Evolutionary conservation across 1,140 invertebrate genomes (phyloP).

Genomic region (Nixonia krombeini): DNA sequence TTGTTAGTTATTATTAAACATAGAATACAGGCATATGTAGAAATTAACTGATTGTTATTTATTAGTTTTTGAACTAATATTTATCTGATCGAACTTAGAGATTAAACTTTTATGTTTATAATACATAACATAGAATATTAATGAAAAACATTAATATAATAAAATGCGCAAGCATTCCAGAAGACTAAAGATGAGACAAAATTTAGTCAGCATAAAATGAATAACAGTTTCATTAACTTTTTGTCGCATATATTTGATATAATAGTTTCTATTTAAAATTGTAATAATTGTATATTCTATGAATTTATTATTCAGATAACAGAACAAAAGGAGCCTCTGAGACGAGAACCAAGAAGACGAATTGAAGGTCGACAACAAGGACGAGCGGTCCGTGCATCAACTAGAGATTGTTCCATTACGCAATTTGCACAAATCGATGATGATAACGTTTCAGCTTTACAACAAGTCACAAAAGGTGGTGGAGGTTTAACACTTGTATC

Average conservation of each 20-base stretch:
- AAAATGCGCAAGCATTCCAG: neutral
- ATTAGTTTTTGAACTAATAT: no score
- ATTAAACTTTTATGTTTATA: no score
- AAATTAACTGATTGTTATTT: no score
- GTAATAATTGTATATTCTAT: no score
- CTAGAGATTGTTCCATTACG: conserved; percentile 78
- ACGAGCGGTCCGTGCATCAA: conserved; percentile 59
- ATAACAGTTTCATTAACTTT: neutral
- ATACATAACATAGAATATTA: conserved; percentile 1
- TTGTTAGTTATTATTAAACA: no score
- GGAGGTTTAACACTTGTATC: conserved; percentile 87
- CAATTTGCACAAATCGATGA: conserved; percentile 95
- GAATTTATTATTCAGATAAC: conserved; percentile 54
- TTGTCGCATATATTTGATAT: no score
- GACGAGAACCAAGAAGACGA: conserved; percentile 66
- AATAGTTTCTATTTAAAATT: no score
- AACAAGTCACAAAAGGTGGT: conserved; percentile 84
- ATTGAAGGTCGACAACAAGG: conserved; percentile 59
- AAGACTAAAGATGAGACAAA: conserved; percentile 3
- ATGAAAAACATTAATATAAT: neutral
- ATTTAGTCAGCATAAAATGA: neutral
- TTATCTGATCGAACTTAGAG: no score
- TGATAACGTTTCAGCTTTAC: conserved; percentile 89
- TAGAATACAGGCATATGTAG: no score
- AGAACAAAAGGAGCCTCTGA: conserved; percentile 66